Evolutionary conservation across 2,113 vertebrate species (phyloP).

Genomic region (Hyaena hyaena): DNA sequence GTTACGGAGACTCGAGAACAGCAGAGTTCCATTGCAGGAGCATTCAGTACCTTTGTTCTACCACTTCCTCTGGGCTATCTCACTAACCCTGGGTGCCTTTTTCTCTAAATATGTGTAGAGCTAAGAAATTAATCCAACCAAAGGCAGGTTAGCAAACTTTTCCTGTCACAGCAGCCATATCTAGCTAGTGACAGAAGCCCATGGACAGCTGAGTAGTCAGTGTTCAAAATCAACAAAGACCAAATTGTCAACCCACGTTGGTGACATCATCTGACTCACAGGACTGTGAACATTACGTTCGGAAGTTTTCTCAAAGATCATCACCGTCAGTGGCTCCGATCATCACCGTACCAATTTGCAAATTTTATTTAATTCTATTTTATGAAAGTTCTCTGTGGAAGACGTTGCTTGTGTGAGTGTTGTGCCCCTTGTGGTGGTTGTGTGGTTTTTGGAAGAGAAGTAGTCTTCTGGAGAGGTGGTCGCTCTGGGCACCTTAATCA

Average conservation of each 20-base stretch:
- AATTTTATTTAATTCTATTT: conserved; percentile 25
- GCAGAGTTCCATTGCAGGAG: neutral
- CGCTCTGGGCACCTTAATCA: conserved; percentile 37
- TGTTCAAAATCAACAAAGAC: neutral
- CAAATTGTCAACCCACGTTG: neutral
- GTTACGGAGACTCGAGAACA: neutral
- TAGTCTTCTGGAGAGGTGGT: neutral
- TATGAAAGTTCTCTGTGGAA: neutral
- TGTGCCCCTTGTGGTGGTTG: neutral
- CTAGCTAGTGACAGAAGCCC: no score
- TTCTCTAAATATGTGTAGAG: neutral
- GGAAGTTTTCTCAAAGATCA: neutral
- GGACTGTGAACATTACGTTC: neutral
- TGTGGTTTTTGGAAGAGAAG: neutral
- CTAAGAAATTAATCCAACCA: neutral
- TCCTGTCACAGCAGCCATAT: neutral
- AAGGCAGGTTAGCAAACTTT: neutral
- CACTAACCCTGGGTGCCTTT: neutral
- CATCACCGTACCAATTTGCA: neutral
- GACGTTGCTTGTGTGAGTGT: neutral
- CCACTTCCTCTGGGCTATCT: neutral
- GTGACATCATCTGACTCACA: neutral
- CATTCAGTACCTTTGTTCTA: neutral
- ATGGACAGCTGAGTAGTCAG: neutral
- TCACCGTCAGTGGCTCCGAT: neutral